Percentiles rank a stretch among this genome's conserved stretches.
These are phyloP conservation scores for Camelus bactrianus DNA, from an alignment of 2,113 vertebrate genomes.

Conservation along the genomic window DNA sequence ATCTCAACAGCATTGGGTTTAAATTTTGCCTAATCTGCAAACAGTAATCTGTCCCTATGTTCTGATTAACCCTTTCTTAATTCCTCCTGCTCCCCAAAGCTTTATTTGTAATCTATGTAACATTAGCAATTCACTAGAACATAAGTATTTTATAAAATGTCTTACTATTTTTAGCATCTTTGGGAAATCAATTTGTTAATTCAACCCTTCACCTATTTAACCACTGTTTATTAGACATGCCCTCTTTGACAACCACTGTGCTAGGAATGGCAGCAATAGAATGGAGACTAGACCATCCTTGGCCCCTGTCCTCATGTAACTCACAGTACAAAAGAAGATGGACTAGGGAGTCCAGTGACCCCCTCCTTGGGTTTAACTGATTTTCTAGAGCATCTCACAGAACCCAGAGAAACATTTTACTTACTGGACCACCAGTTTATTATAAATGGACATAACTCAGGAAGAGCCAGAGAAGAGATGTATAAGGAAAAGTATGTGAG, in stretches of 20 bases:
- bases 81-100: not conserved
- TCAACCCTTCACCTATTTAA: not conserved
- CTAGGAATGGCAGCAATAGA: no score
- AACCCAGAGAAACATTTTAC: not conserved
- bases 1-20: not conserved
- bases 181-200: not conserved
- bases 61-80: not conserved
- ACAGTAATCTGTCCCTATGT: not conserved
- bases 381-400: not conserved
- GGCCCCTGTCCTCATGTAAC: not conserved
- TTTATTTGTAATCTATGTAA: not conserved
- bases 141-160: not conserved
- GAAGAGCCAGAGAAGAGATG: not conserved
- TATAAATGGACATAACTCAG: not conserved
- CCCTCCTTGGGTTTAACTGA: not conserved
- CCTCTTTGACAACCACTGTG: not conserved
- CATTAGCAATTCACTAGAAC: not conserved
- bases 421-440: not conserved
- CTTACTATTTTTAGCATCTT: not conserved
- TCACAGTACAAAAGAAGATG: accelerated
- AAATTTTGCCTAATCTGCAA: not conserved
- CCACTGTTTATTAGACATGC: not conserved
- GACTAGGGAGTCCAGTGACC: not conserved
- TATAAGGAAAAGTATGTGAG: not conserved
- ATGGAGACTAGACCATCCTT: not conserved